Evolutionary conservation across 2,888 invertebrate species (phyloP), one percentile per base, ranked within the genome.

Genomic region (Ophion ventricosus): DNA sequence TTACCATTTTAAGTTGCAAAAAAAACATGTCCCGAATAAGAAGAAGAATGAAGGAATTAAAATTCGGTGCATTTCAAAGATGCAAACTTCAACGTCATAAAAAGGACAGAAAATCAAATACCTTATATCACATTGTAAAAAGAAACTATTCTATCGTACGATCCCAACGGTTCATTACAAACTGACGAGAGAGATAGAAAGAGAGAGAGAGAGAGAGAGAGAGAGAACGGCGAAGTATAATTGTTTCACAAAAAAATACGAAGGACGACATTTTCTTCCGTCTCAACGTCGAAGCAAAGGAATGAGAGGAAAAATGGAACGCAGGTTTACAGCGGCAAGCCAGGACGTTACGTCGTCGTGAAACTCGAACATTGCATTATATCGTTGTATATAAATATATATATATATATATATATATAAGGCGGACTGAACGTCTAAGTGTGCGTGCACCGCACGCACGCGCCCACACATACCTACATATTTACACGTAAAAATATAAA

Each of bases 341-440:
- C 76, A 82, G 73, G 77, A 82, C 82, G 77, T 82, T 82, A 82
- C 82, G 78, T 78, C 78, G 82, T 73, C 73, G 82, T 73, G 82
- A 82, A 78, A 78, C 82, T 82, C 73, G 73, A 82, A 82, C 72
- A 54, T 78, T 82, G 77, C 67, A 67, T 77, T 82, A 64, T 80
- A 80, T 43, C 57, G 79, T 43, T 63, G 49, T 66, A 26, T 35
- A 72, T 73, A 59, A 57, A 69, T 14, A 67, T 59, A 59, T n/a
- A 29, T 67, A 25, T 57, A 56, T 69, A 61, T 49, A 61, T 23
- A 20, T 75, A 66, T 35, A 56, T 49, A 40, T 66, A 56, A n/a
- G n/a, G n/a, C 8, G 8, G 35, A 35, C 35, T 35, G n/a, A 5
- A 35, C 8, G 4, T 35, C 35, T 35, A 35, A 5, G 35, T 35